phyloP scores from a whole-genome alignment of 2,888 invertebrate genomes.

The Pantelozetes paolii region DNA sequence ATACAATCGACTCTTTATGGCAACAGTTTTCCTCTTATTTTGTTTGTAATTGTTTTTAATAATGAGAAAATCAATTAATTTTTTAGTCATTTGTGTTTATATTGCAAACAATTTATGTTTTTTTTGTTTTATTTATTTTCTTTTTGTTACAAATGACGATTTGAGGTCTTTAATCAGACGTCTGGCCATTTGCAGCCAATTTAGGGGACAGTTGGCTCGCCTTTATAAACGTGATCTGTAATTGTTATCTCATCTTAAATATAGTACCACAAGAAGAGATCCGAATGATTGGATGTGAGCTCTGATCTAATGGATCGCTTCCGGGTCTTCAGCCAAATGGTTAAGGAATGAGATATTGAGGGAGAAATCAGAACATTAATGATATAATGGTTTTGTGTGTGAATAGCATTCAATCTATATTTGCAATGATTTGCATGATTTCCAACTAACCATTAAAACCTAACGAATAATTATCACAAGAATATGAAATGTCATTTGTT shows the following conservation, averaged over 20 bases:
- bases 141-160: too few relatives aligned
- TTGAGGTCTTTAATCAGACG: background rate
- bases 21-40: too few relatives aligned
- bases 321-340: slow-evolving; percentile 13
- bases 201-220: slow-evolving; percentile 8
- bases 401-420: background rate
- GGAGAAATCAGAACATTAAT: slow-evolving; percentile 1
- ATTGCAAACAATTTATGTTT: background rate
- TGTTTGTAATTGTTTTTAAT: background rate
- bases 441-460: slow-evolving; percentile 6
- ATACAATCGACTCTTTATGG: too few relatives aligned
- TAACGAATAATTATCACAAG: background rate
- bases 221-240: background rate
- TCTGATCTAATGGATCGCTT: background rate
- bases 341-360: background rate
- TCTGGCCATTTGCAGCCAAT: slow-evolving; percentile 4
- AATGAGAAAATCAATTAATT: background rate
- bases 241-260: slow-evolving; percentile 6
- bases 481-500: background rate
- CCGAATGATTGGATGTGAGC: too few relatives aligned
- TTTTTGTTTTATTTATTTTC: too few relatives aligned
- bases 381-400: slow-evolving; percentile 7
- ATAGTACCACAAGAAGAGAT: slow-evolving; percentile 16
- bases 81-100: background rate
- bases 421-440: slow-evolving; percentile 13